A percentile compares a stretch with the other conserved stretches of the same genome.
Conservation (phyloP, 2,888 invertebrate genomes). For the Fragum whitleyi region DNA sequence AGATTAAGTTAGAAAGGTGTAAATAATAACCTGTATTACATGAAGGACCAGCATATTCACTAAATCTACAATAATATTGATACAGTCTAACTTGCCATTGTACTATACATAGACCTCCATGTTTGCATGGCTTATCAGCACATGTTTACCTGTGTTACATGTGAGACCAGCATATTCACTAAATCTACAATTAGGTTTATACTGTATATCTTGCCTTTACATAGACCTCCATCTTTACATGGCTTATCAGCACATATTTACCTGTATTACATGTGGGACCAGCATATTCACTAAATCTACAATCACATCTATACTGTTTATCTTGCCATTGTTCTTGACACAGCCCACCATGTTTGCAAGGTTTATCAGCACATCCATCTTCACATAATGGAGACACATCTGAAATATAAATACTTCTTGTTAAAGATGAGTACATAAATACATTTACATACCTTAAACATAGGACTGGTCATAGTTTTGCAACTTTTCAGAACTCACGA, state of each 20-base stretch:
- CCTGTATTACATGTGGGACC: constrained; percentile 77
- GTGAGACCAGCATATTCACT: constrained; percentile 75
- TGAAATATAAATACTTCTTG: constrained; percentile 32
- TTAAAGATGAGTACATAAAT: background rate
- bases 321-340: constrained; percentile 77
- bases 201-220: constrained; percentile 74
- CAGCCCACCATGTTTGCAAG: constrained; percentile 75
- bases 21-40: constrained; percentile 80
- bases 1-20: too few relatives aligned
- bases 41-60: constrained; percentile 73
- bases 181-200: constrained; percentile 75
- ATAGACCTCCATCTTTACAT: constrained; percentile 75
- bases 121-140: constrained; percentile 69
- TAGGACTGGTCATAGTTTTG: too few relatives aligned
- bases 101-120: constrained; percentile 76
- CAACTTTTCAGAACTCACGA: too few relatives aligned
- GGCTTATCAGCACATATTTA: constrained; percentile 66
- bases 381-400: constrained; percentile 72
- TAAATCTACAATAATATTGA: constrained; percentile 76
- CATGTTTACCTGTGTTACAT: constrained; percentile 76
- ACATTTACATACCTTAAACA: too few relatives aligned
- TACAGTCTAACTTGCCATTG: constrained; percentile 73
- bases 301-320: constrained; percentile 75
- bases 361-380: constrained; percentile 72
- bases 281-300: constrained; percentile 73